Conservation (phyloP, 1,140 invertebrate species). For the Aphelenchoides avenae region DNA sequence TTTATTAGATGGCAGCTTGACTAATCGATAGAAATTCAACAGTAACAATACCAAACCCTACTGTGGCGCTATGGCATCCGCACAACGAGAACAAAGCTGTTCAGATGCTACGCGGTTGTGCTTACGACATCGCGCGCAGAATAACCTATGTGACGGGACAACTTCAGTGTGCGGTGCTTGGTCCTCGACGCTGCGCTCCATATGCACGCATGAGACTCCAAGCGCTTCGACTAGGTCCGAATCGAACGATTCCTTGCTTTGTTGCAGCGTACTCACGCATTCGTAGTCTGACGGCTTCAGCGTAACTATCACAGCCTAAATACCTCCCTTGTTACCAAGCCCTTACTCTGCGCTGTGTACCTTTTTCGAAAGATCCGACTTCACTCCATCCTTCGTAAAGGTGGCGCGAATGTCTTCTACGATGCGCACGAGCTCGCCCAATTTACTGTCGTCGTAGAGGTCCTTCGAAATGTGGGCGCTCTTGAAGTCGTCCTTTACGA, state of each 20-base stretch:
- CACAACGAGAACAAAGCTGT: slow-evolving; percentile 16
- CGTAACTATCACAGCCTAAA: slow-evolving; percentile 21
- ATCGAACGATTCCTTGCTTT: neutral
- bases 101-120: slow-evolving; percentile 18
- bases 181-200: neutral
- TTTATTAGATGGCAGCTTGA: no score
- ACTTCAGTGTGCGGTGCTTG: slow-evolving; percentile 1
- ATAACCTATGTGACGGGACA: neutral
- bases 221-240: slow-evolving; percentile 40
- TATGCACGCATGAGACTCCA: slow-evolving; percentile 37
- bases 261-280: slow-evolving; percentile 8
- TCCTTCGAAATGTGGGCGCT: no score
- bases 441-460: neutral
- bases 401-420: neutral
- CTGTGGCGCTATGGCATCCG: no score
- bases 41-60: no score
- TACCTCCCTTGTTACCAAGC: neutral
- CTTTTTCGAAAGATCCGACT: slow-evolving; percentile 36
- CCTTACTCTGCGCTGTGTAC: slow-evolving; percentile 5
- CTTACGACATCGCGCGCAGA: slow-evolving; percentile 34
- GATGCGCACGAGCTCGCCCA: neutral
- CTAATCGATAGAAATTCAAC: no score
- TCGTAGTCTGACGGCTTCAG: neutral
- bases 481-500: neutral
- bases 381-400: slow-evolving; percentile 13